Conservation (phyloP, 2,888 invertebrate species). For the Drosophila rubida region DNA sequence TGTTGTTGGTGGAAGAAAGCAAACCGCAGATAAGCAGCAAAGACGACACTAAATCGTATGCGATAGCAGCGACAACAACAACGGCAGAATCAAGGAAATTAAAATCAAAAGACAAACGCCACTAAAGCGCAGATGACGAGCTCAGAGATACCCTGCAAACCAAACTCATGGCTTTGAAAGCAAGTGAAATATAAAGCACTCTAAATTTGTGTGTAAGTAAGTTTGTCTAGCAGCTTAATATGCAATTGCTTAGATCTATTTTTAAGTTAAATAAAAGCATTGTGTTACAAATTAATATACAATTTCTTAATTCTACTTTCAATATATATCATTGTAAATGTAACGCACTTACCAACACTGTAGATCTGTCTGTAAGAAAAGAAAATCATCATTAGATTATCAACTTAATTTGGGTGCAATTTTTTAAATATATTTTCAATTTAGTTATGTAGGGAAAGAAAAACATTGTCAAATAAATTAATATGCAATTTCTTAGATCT, state of each 20-base stretch:
- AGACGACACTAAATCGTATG: slow-evolving; percentile 76
- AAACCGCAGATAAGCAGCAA: slow-evolving; percentile 74
- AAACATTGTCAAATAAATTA: background rate
- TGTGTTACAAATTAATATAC: too few species aligned
- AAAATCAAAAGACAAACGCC: slow-evolving; percentile 7
- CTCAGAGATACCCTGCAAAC: slow-evolving; percentile 21
- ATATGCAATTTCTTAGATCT: too few species aligned
- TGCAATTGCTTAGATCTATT: too few species aligned
- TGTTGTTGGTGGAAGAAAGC: slow-evolving; percentile 66
- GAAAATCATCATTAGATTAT: background rate
- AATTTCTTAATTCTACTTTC: too few species aligned
- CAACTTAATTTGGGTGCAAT: background rate
- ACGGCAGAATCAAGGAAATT: slow-evolving; percentile 10
- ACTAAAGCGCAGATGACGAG: background rate
- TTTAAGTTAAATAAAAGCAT: too few species aligned
- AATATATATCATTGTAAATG: too few species aligned
- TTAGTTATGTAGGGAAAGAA: background rate
- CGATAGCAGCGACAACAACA: slow-evolving; percentile 54
- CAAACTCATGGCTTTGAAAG: background rate
- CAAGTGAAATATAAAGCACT: background rate
- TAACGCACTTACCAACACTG: background rate
- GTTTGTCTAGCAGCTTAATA: too few species aligned
- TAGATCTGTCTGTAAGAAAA: background rate
- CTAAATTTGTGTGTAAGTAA: too few species aligned
- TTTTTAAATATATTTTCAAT: too few species aligned